Base-by-base conservation (phyloP, 2,797 vertebrate genomes). In the Nyctalus aviator region DNA sequence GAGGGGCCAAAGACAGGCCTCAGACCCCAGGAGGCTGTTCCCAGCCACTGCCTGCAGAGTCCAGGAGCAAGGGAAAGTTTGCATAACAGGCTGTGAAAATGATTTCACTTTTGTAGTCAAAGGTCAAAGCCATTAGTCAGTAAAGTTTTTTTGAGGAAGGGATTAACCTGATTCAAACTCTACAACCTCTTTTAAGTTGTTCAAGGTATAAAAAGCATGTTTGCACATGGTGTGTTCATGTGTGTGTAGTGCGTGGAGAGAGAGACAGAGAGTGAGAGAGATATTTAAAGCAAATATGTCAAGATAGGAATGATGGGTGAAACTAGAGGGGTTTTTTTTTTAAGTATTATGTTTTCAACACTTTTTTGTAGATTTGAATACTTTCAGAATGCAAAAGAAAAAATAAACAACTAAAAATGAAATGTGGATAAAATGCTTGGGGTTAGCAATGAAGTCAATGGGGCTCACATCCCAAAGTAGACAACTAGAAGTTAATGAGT, bases 131-230 rank as follows among this genome's bases (percentile, higher is more conserved):
- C 32, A 62, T 18, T 83, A 62, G 66, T 68, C 1, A 94, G 44
- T 72, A 72, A 76, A 69, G 1, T 2, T 57, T 86, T 86, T 84
- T 66, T 27, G 8, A 48, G 64, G 55, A 27, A 18, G 23, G 5
- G 12, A 35, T 76, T 69, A 68, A 64, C 14, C 2, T 79, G 17
- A 62, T 86, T 17, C 69, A 35, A 73, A 44, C 2, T 59, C 50
- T 86, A 53, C 4, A 69, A 93, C 4, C 91, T 81, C 87, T 84
- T 93, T 84, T 59, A 90, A 44, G 91, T 88, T 77, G 10, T 81
- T 84, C 69, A 77, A 15, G 14, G 15, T 32, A 23, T n/a, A 66
- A 32, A 66, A 27, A 15, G 3, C 48, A 17, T 46, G 3, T 78
- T 12, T 89, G 12, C n/a, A 15, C 30, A 10, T 48, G 15, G 46